Evolutionary conservation across 2,888 invertebrate genomes (phyloP).

Genomic region (Caenorhabditis sulstoni): DNA sequence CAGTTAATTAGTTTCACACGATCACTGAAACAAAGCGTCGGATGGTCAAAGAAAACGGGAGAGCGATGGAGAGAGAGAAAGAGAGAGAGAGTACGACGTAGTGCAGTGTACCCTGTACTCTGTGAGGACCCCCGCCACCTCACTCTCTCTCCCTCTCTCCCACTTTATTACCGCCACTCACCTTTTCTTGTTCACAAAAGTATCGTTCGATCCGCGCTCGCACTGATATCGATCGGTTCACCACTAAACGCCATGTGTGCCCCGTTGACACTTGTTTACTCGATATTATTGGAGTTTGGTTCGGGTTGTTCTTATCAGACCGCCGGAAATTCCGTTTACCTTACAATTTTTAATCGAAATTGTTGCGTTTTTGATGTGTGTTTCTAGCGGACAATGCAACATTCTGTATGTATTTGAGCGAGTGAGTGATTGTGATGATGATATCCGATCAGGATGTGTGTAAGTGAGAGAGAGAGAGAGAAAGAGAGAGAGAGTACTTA

Average conservation of each 20-base stretch:
- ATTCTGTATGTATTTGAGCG: neutral
- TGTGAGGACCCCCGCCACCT: constrained; percentile 3
- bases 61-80: neutral
- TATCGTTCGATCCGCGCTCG: neutral
- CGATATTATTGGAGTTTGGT: constrained; percentile 35
- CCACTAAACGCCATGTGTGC: constrained; percentile 20
- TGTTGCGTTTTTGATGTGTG: constrained; percentile 9
- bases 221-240: constrained; percentile 21
- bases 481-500: constrained; percentile 25
- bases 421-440: no score
- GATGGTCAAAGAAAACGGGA: neutral
- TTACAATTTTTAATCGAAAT: constrained; percentile 19
- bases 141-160: constrained; percentile 2
- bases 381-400: constrained; percentile 9
- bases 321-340: constrained; percentile 11
- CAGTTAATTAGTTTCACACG: no score
- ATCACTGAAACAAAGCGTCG: neutral
- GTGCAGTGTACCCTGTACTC: constrained; percentile 58
- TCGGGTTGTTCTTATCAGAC: constrained; percentile 45
- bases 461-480: no score
- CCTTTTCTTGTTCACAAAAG: neutral
- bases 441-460: constrained; percentile 33
- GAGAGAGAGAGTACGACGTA: constrained; percentile 29
- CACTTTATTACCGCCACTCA: constrained; percentile 22
- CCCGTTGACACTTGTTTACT: constrained; percentile 40